phyloP scores from a whole-genome alignment of 2,797 vertebrate species.

The Malacoraja senta region DNA sequence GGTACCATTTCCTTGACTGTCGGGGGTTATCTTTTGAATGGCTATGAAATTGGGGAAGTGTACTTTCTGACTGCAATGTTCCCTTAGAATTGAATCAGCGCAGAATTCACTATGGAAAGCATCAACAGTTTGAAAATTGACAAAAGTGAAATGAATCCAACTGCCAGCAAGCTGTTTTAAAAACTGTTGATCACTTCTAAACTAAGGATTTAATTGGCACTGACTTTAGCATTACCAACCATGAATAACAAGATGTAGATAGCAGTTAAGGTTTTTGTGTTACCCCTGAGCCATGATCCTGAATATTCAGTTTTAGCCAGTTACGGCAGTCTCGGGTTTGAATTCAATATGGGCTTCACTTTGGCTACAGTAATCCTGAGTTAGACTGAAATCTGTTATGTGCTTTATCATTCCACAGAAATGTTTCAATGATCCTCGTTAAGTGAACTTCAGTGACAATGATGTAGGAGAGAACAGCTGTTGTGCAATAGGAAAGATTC shows the following conservation, averaged over 20 bases:
- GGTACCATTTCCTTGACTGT: constrained; percentile 11
- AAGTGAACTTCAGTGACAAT: neutral
- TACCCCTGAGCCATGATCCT: neutral
- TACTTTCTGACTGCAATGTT: neutral
- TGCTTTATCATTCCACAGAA: neutral
- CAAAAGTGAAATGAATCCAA: neutral
- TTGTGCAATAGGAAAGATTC: neutral
- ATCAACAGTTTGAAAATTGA: neutral
- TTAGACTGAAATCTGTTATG: neutral
- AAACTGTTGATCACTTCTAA: neutral
- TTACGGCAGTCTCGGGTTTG: neutral
- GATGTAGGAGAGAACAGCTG: neutral
- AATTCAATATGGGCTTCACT: neutral
- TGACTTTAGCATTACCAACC: neutral
- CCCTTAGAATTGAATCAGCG: neutral
- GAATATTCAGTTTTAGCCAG: neutral
- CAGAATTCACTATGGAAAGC: neutral
- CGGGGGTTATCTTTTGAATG: neutral
- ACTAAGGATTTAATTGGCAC: neutral
- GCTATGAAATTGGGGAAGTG: neutral
- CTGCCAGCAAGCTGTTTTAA: constrained; percentile 1
- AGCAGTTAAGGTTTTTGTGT: neutral
- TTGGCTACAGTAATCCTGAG: neutral
- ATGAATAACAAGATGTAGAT: neutral
- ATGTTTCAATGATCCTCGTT: neutral